Conservation (phyloP, 1,140 invertebrate species). For the Batillaria attramentaria region DNA sequence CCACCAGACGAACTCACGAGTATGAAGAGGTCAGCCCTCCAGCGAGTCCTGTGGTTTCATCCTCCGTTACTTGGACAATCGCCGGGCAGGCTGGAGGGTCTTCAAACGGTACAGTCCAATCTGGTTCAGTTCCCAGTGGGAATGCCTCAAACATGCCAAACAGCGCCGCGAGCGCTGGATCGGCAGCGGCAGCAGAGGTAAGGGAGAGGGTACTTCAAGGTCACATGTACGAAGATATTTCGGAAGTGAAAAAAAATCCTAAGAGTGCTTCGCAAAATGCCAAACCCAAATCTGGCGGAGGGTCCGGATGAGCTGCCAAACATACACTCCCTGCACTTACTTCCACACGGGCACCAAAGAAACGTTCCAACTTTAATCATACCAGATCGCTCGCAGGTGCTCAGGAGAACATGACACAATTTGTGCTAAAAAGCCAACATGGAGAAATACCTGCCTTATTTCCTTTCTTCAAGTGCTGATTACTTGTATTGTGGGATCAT, state of each 20-base stretch:
- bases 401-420: too few species aligned
- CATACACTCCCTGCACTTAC: too few species aligned
- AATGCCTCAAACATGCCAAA: too few species aligned
- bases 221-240: conserved; percentile 60
- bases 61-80: neutral
- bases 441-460: too few species aligned
- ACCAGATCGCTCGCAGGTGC: too few species aligned
- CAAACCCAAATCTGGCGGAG: too few species aligned
- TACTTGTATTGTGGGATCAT: too few species aligned
- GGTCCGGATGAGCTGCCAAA: too few species aligned
- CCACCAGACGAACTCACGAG: neutral
- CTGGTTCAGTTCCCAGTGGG: neutral
- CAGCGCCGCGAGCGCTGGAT: neutral
- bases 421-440: too few species aligned
- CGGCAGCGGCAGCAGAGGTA: conserved; percentile 18
- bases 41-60: neutral
- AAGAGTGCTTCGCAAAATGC: conserved; percentile 20
- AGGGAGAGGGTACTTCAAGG: conserved; percentile 44
- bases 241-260: conserved; percentile 42
- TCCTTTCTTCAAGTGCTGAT: too few species aligned
- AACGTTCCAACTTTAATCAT: too few species aligned
- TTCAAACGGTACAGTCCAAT: neutral
- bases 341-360: too few species aligned
- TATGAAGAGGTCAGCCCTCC: conserved; percentile 30
- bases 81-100: neutral